Percentiles rank a stretch among this genome's conserved stretches.
Conservation (phyloP, 2,888 invertebrate genomes). For the Antheraea yamamai region DNA sequence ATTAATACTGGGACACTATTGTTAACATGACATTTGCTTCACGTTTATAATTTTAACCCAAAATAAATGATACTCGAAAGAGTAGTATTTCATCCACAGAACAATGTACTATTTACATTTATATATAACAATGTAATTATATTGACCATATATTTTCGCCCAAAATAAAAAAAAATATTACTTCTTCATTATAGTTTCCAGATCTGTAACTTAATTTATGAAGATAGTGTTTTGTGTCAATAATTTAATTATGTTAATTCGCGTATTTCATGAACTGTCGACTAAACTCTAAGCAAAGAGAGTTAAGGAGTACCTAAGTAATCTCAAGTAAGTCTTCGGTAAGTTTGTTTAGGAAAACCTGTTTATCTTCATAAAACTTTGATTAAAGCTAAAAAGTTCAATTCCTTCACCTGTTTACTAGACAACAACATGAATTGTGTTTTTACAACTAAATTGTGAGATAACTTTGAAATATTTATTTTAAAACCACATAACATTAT, state of each 20-base stretch:
- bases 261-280: conserved; percentile 1
- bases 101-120: not conserved
- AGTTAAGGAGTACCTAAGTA: not conserved
- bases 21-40: not conserved
- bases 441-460: not conserved
- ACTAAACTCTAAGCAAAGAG: conserved; percentile 5
- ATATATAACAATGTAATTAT: not conserved
- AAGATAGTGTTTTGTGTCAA: not conserved
- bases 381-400: not conserved
- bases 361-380: not conserved
- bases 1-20: not conserved
- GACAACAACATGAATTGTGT: not conserved
- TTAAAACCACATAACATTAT: not conserved
- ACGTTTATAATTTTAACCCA: not conserved
- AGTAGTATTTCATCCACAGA: not conserved
- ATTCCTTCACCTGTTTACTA: conserved; percentile 1
- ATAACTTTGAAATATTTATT: not conserved
- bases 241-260: not conserved
- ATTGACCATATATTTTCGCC: not conserved
- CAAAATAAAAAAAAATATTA: not conserved
- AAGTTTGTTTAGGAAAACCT: not conserved
- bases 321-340: not conserved
- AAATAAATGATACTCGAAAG: not conserved
- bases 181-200: not conserved
- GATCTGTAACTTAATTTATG: not conserved